A percentile compares a stretch with the other conserved stretches of the same genome.
Evolutionary conservation across 1,140 invertebrate genomes (phyloP).

Genomic region (Magallana gigas): DNA sequence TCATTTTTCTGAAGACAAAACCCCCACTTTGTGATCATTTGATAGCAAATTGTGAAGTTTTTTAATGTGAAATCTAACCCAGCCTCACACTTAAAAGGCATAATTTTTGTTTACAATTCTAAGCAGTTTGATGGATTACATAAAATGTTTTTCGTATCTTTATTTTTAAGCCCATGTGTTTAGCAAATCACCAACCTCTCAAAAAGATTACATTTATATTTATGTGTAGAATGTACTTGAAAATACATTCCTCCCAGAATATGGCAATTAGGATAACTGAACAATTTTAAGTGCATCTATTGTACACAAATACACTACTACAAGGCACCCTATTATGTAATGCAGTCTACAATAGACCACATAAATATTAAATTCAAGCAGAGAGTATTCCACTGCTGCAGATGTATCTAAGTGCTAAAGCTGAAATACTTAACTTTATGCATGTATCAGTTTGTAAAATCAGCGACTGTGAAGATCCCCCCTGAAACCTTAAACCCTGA

Average conservation of each 20-base stretch:
- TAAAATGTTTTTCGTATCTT: too few relatives aligned
- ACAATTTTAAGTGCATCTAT: neutral
- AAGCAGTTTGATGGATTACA: too few relatives aligned
- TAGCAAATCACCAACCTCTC: too few relatives aligned
- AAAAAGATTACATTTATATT: too few relatives aligned
- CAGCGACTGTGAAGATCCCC: neutral
- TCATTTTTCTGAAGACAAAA: too few relatives aligned
- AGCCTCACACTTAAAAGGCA: too few relatives aligned
- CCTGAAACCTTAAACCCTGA: neutral
- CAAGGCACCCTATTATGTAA: neutral
- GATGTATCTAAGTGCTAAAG: conserved; percentile 25
- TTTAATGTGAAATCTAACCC: too few relatives aligned
- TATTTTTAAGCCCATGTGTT: too few relatives aligned
- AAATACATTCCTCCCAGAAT: neutral
- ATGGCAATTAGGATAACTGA: neutral
- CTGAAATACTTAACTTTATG: neutral
- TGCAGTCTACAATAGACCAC: neutral
- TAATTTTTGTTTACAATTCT: too few relatives aligned
- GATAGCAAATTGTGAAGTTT: too few relatives aligned
- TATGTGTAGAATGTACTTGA: neutral
- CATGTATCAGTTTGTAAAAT: conserved; percentile 14
- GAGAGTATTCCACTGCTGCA: neutral
- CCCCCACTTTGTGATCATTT: too few relatives aligned
- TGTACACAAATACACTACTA: neutral
- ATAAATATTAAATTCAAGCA: neutral